A percentile compares a stretch with the other conserved stretches of the same genome.
These are phyloP conservation scores for Alloscopus bannaensis DNA, from an alignment of 2,888 invertebrate genomes.

Conservation along the genomic window DNA sequence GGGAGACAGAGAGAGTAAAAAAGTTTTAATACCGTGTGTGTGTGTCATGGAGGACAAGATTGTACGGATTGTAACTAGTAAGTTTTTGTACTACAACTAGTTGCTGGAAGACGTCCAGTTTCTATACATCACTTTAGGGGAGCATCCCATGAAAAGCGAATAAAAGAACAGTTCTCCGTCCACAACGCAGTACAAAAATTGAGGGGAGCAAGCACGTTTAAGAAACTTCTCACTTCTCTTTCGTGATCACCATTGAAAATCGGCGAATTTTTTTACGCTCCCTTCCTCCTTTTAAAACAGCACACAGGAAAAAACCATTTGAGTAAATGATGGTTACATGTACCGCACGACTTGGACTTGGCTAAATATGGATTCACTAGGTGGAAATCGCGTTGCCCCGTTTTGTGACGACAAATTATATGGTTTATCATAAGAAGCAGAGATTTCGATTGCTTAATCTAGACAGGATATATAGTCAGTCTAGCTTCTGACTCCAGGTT, in stretches of 20 bases:
- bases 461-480: too few relatives aligned
- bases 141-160: conserved; percentile 7
- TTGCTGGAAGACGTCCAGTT: conserved; percentile 58
- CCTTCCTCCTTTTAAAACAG: neutral
- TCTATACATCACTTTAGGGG: conserved; percentile 37
- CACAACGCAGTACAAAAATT: conserved; percentile 24
- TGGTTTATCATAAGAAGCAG: neutral
- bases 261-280: conserved; percentile 14
- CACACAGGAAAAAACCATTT: neutral
- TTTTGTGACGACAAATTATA: neutral
- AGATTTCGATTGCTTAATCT: too few relatives aligned
- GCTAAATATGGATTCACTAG: neutral
- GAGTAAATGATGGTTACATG: neutral
- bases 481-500: too few relatives aligned
- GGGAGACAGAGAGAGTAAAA: neutral
- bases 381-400: neutral
- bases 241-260: too few relatives aligned
- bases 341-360: neutral
- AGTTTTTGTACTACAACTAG: conserved; percentile 29
- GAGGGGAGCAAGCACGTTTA: conserved; percentile 23
- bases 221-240: conserved; percentile 33
- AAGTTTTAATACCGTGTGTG: neutral
- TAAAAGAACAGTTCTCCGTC: conserved; percentile 21
- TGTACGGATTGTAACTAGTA: neutral
- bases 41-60: too few relatives aligned